These are phyloP conservation scores for Argentina silus DNA, from an alignment of 2,797 vertebrate species.

Conservation along the genomic window DNA sequence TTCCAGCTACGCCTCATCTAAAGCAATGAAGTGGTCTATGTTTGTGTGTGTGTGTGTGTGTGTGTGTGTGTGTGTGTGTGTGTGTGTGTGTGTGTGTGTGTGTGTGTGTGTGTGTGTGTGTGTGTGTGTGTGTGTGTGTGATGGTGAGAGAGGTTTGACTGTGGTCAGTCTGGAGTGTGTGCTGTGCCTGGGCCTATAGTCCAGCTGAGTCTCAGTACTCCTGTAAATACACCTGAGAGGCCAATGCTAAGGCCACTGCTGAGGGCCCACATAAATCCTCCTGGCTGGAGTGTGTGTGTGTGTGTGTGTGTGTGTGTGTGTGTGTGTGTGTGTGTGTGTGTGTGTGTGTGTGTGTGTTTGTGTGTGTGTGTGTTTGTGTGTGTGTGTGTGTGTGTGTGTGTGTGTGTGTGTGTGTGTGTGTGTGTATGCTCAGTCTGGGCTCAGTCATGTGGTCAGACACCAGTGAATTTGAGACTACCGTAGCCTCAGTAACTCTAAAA, in stretches of 20 bases:
- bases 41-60: too few relatives aligned
- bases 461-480: constrained; percentile 21
- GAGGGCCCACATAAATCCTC: constrained; percentile 36
- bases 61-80: background rate
- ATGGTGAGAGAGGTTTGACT: constrained; percentile 10
- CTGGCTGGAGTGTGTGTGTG: constrained; percentile 20
- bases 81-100: background rate
- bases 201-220: constrained; percentile 34
- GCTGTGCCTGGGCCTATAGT: constrained; percentile 16
- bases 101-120: background rate
- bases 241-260: background rate
- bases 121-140: background rate
- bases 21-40: background rate
- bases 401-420: constrained; percentile 1
- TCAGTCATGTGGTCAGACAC: constrained; percentile 14
- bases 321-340: constrained; percentile 23
- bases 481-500: constrained; percentile 11
- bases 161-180: constrained; percentile 11
- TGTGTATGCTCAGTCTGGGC: background rate
- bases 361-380: constrained; percentile 21
- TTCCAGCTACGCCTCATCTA: constrained; percentile 3
- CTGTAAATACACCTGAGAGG: constrained; percentile 37
- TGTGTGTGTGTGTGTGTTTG: background rate
- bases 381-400: constrained; percentile 5
- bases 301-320: background rate